Evolutionary conservation across 2,888 invertebrate species (phyloP).

Genomic region (Seira musarum): DNA sequence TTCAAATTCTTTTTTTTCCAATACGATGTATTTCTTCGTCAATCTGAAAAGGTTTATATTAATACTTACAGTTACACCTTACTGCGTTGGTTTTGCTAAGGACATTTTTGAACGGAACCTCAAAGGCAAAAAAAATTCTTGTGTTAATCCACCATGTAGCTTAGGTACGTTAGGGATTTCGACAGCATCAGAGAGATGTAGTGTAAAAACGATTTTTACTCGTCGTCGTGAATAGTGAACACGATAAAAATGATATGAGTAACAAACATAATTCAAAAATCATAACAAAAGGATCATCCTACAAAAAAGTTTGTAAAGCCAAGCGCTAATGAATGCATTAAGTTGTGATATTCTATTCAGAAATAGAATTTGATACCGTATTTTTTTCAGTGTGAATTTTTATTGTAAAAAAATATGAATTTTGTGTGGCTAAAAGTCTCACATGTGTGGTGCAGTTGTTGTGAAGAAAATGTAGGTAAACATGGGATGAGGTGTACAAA

Average conservation of each 20-base stretch:
- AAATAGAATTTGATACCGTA: conserved; percentile 43
- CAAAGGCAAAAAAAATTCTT: too few species aligned
- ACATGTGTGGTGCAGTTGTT: conserved; percentile 21
- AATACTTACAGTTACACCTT: too few species aligned
- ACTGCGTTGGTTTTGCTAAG: too few species aligned
- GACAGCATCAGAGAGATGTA: background rate
- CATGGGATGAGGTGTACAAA: conserved; percentile 18
- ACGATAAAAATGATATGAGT: conserved; percentile 5
- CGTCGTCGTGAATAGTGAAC: conserved; percentile 14
- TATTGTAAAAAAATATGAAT: conserved; percentile 5
- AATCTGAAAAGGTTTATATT: too few species aligned
- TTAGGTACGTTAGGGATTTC: background rate
- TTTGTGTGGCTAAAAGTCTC: background rate
- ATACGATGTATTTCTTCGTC: too few species aligned
- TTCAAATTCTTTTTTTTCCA: background rate
- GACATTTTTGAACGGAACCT: too few species aligned
- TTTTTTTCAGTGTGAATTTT: conserved; percentile 1
- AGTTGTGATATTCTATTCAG: conserved; percentile 27
- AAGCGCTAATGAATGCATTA: conserved; percentile 37
- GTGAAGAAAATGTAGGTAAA: conserved; percentile 27
- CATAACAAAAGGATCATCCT: conserved; percentile 11
- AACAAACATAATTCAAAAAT: conserved; percentile 25
- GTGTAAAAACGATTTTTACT: background rate
- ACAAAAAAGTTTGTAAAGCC: conserved; percentile 23
- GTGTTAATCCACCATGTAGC: background rate